phyloP scores from a whole-genome alignment of 2,113 vertebrate genomes.

The Anas platyrhynchos region DNA sequence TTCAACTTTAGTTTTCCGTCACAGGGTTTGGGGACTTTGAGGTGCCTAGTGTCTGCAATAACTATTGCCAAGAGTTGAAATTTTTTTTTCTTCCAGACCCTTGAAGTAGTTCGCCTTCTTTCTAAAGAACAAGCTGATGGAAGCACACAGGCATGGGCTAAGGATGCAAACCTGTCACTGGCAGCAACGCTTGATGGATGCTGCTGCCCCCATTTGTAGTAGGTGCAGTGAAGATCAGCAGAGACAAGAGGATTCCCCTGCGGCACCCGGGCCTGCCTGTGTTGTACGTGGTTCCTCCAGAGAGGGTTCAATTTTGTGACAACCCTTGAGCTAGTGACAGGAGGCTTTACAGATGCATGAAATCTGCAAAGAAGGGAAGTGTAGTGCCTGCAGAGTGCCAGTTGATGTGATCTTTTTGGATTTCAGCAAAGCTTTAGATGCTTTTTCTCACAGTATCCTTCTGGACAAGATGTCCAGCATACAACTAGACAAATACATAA shows the following conservation, averaged over 20 bases:
- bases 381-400: too few species aligned
- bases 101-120: not conserved
- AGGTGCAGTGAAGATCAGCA: not conserved
- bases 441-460: too few species aligned
- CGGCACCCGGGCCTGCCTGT: not conserved
- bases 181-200: accelerated
- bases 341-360: not conserved
- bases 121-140: not conserved
- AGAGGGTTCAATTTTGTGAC: not conserved
- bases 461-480: too few species aligned
- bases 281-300: not conserved
- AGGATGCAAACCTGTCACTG: not conserved
- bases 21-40: not conserved
- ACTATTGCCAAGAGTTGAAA: not conserved
- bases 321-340: not conserved
- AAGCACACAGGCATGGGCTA: not conserved
- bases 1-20: not conserved
- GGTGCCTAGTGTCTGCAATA: not conserved
- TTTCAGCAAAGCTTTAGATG: too few species aligned
- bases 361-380: not conserved
- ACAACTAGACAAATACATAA: too few species aligned
- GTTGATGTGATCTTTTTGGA: too few species aligned
- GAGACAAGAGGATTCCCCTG: accelerated
- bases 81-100: not conserved
- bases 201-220: not conserved